A percentile compares a stretch with the other conserved stretches of the same genome.
These are phyloP conservation scores for Alcis repandata DNA, from an alignment of 2,888 invertebrate species.

Conservation along the genomic window DNA sequence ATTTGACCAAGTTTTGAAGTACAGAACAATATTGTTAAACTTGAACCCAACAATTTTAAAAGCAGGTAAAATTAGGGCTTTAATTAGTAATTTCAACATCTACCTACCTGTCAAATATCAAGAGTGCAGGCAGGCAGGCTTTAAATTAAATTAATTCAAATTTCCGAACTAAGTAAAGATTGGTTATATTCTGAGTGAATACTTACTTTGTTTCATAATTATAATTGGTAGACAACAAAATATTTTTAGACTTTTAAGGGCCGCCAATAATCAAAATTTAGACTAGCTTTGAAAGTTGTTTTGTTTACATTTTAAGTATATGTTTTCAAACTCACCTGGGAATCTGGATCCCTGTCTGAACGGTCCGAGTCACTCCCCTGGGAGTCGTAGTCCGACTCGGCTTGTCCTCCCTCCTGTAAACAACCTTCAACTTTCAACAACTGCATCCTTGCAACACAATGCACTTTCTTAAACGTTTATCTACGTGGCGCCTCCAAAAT, in stretches of 20 bases:
- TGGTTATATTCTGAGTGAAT: background rate
- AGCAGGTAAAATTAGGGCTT: too few species aligned
- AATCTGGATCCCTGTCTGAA: slow-evolving; percentile 90
- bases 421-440: slow-evolving; percentile 76
- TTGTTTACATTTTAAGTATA: slow-evolving; percentile 12
- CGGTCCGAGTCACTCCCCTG: slow-evolving; percentile 83
- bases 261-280: background rate
- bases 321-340: slow-evolving; percentile 82
- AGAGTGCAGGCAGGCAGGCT: too few species aligned
- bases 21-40: background rate
- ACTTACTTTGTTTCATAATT: background rate
- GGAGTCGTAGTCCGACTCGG: slow-evolving; percentile 83
- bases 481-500: slow-evolving; percentile 63
- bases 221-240: background rate
- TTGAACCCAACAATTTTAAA: background rate
- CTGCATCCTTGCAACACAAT: slow-evolving; percentile 65
- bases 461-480: slow-evolving; percentile 54
- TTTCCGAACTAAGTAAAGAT: too few species aligned
- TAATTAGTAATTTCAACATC: too few species aligned
- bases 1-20: slow-evolving; percentile 3
- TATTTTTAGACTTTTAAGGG: background rate
- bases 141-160: too few species aligned
- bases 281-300: slow-evolving; percentile 6
- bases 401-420: slow-evolving; percentile 79
- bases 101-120: too few species aligned